Evolutionary conservation across 2,888 invertebrate genomes (phyloP).

Genomic region (Mythimna pallens): DNA sequence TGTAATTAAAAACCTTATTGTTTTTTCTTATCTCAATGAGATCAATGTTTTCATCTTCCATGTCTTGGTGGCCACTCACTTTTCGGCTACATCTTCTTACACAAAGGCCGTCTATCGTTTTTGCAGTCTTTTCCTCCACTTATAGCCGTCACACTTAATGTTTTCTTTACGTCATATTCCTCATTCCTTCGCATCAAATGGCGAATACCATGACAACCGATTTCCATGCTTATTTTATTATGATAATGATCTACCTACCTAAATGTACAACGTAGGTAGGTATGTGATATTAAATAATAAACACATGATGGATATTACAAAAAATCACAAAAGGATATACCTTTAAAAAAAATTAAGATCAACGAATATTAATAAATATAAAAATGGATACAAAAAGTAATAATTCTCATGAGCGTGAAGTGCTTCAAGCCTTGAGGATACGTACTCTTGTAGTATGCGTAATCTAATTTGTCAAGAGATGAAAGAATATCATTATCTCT

Average conservation of each 20-base stretch:
- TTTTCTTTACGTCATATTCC: neutral
- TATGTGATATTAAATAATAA: neutral
- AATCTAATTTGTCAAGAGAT: conserved; percentile 57
- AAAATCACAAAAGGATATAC: neutral
- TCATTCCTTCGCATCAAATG: neutral
- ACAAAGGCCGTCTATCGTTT: neutral
- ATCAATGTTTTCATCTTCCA: too few relatives aligned
- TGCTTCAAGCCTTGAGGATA: conserved; percentile 29
- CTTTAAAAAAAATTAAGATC: neutral
- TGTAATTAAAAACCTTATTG: neutral
- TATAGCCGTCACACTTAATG: neutral
- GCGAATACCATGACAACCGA: neutral
- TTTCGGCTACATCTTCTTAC: neutral
- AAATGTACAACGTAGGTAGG: neutral
- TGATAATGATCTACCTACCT: neutral
- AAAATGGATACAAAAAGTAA: conserved; percentile 4
- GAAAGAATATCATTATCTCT: conserved; percentile 37
- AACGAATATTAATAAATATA: conserved; percentile 1
- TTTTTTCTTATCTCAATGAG: neutral
- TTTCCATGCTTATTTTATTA: neutral
- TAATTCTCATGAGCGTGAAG: conserved; percentile 23
- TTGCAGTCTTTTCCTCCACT: neutral
- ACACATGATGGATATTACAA: neutral
- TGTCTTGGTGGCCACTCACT: neutral
- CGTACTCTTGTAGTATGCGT: conserved; percentile 49